Conservation (phyloP, 2,888 invertebrate genomes). For the Mimachlamys varia region DNA sequence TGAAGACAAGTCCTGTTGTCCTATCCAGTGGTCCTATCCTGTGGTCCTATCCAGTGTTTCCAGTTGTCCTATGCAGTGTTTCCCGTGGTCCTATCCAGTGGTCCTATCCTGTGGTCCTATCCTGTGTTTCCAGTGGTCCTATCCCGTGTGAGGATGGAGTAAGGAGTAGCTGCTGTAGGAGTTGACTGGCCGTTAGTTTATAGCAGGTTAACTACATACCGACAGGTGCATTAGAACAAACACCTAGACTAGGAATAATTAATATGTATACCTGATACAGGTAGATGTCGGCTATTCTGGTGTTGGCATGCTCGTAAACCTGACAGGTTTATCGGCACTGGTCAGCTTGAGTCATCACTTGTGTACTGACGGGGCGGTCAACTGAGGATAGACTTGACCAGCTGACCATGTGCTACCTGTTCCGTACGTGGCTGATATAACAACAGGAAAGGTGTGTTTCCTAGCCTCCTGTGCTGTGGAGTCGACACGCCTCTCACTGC, state of each 20-base stretch:
- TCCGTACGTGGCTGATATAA: neutral
- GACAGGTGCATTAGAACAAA: neutral
- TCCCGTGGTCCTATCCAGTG: neutral
- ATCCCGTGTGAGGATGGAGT: neutral
- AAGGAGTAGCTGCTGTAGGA: neutral
- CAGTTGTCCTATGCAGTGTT: no score
- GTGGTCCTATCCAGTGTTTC: no score
- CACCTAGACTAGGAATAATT: neutral
- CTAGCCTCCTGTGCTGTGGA: neutral
- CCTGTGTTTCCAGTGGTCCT: no score
- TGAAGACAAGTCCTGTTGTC: neutral
- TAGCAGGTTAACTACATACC: neutral
- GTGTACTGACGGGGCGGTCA: slow-evolving; percentile 14
- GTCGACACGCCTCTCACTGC: neutral
- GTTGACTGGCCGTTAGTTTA: neutral
- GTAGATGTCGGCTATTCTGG: neutral
- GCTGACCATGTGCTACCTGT: neutral
- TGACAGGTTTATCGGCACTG: neutral
- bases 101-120: no score
- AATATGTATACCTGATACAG: neutral
- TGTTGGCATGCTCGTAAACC: neutral
- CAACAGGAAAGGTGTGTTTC: neutral
- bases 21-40: neutral
- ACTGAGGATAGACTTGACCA: neutral
- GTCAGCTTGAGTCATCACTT: slow-evolving; percentile 8